Conservation (phyloP, 2,888 invertebrate species). For the Galerucella calmariensis region DNA sequence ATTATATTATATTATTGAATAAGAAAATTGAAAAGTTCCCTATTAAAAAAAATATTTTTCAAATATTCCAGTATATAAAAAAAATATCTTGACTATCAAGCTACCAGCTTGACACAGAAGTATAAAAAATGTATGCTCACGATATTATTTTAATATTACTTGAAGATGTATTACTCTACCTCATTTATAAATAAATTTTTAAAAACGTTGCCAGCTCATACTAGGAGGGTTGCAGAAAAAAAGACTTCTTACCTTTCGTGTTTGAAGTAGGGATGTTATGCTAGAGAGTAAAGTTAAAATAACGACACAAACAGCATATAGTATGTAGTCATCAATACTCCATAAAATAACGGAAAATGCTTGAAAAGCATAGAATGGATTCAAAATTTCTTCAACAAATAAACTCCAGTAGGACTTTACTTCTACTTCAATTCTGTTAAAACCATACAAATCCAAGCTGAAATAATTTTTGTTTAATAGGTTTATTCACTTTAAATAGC, state of each 20-base stretch:
- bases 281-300: slow-evolving; percentile 84
- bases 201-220: not conserved
- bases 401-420: slow-evolving; percentile 77
- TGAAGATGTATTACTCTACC: too few species aligned
- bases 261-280: slow-evolving; percentile 79
- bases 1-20: too few species aligned
- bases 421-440: slow-evolving; percentile 78
- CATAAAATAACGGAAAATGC: slow-evolving; percentile 84
- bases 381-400: slow-evolving; percentile 80
- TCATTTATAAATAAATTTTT: not conserved
- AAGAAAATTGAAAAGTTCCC: too few species aligned
- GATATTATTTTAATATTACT: too few species aligned
- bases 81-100: too few species aligned
- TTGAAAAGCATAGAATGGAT: slow-evolving; percentile 93
- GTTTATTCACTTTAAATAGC: not conserved
- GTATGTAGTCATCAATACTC: slow-evolving; percentile 85
- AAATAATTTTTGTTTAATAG: slow-evolving; percentile 51
- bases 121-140: too few species aligned
- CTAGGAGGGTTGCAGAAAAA: not conserved
- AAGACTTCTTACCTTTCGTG: slow-evolving; percentile 73
- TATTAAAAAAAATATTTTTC: too few species aligned
- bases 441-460: slow-evolving; percentile 77
- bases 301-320: slow-evolving; percentile 87
- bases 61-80: too few species aligned
- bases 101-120: too few species aligned